Evolutionary conservation across 2,113 vertebrate species (phyloP).

Genomic region (Cyprinus carpio): DNA sequence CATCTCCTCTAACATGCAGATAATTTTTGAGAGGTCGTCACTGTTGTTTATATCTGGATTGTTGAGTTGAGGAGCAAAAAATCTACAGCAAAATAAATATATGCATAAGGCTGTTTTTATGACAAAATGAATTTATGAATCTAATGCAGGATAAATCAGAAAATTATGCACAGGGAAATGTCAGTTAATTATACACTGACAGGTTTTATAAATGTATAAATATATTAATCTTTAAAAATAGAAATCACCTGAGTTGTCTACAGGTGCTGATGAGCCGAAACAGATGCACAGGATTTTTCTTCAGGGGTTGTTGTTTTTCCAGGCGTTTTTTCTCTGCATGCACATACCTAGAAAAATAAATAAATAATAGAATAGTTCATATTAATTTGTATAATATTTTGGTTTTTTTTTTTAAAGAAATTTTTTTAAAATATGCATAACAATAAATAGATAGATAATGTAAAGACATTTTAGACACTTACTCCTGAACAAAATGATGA

Average conservation of each 20-base stretch:
- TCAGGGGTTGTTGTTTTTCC: background rate
- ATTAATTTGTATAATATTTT: background rate
- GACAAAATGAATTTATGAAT: background rate
- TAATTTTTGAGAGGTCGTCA: background rate
- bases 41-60: background rate
- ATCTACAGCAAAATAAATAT: slow-evolving; percentile 51
- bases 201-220: background rate
- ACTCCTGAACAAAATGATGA: slow-evolving; percentile 59
- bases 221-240: background rate
- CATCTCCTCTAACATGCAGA: slow-evolving; percentile 40
- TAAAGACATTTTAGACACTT: slow-evolving; percentile 6
- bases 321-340: slow-evolving; percentile 29
- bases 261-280: slow-evolving; percentile 62
- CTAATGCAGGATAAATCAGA: background rate
- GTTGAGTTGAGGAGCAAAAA: slow-evolving; percentile 25
- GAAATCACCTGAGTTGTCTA: slow-evolving; percentile 61
- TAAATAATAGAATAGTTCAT: background rate
- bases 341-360: slow-evolving; percentile 56
- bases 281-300: slow-evolving; percentile 41
- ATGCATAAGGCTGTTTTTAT: background rate
- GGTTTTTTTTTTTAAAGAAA: background rate
- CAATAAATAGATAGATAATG: background rate
- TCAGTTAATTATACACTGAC: background rate
- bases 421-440: background rate
- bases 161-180: background rate